A percentile compares a stretch with the other conserved stretches of the same genome.
Evolutionary conservation across 1,140 invertebrate species (phyloP).

Genomic region (Calliopsis andreniformis): DNA sequence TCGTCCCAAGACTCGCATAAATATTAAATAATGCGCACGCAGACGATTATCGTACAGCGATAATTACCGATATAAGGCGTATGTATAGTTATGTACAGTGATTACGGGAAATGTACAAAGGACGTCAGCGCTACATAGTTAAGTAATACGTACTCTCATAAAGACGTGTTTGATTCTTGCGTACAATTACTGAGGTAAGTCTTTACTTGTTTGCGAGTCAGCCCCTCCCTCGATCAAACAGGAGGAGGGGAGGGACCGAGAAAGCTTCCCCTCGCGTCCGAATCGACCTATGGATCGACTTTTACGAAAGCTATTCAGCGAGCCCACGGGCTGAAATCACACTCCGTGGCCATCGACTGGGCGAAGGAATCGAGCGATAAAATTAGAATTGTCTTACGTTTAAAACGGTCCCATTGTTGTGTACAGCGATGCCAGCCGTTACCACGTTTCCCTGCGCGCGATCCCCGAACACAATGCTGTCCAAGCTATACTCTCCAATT

Average conservation of each 20-base stretch:
- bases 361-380: constrained; percentile 44
- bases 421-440: constrained; percentile 63
- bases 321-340: constrained; percentile 18
- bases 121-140: constrained; percentile 63
- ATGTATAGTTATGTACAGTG: constrained; percentile 67
- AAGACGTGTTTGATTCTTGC: constrained; percentile 70
- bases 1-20: constrained; percentile 43
- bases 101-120: constrained; percentile 72
- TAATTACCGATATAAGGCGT: constrained; percentile 68
- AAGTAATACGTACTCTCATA: constrained; percentile 57
- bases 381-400: constrained; percentile 62
- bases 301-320: constrained; percentile 25
- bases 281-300: constrained; percentile 39
- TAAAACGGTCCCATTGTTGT: constrained; percentile 65
- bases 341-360: constrained; percentile 5
- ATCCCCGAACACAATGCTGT: too few species aligned
- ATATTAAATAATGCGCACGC: constrained; percentile 60
- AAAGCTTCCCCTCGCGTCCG: not conserved
- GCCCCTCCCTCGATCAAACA: too few species aligned
- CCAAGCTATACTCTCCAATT: too few species aligned
- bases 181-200: constrained; percentile 67
- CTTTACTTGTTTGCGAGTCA: constrained; percentile 58
- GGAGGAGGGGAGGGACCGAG: constrained; percentile 6
- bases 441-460: constrained; percentile 34
- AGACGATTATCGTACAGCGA: constrained; percentile 57